Evolutionary conservation across 1,140 invertebrate species (phyloP).

Genomic region (Tribolium castaneum): DNA sequence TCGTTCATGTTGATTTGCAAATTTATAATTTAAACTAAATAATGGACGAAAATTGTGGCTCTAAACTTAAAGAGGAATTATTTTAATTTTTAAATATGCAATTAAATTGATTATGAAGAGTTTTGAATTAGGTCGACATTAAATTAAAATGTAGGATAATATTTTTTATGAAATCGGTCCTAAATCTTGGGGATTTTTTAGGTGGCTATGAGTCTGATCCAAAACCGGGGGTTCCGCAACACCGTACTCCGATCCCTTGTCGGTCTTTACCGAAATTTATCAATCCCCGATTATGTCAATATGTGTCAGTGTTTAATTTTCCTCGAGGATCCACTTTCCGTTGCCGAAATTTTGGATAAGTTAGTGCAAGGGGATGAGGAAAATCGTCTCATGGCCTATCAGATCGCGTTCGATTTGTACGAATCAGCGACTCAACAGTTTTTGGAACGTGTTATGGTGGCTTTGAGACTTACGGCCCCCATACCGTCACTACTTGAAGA

Average conservation of each 20-base stretch:
- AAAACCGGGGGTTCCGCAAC: slow-evolving; percentile 92
- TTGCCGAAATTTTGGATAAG: slow-evolving; percentile 92
- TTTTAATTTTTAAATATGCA: too few species aligned
- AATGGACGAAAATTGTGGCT: too few species aligned
- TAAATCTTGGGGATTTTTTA: slow-evolving; percentile 62
- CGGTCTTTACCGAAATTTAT: slow-evolving; percentile 85
- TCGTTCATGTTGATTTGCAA: too few species aligned
- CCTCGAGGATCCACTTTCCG: slow-evolving; percentile 90
- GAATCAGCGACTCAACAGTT: slow-evolving; percentile 99
- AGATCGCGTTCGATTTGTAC: slow-evolving; percentile 99
- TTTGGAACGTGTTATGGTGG: slow-evolving; percentile 87
- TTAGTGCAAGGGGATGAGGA: slow-evolving; percentile 83
- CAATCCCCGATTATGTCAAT: slow-evolving; percentile 93
- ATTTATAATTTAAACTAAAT: too few species aligned
- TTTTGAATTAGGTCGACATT: too few species aligned
- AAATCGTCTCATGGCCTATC: slow-evolving; percentile 92
- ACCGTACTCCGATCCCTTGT: slow-evolving; percentile 90
- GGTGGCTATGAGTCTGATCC: slow-evolving; percentile 95
- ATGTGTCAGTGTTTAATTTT: slow-evolving; percentile 98
- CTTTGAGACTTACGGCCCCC: slow-evolving; percentile 84
- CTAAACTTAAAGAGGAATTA: too few species aligned
- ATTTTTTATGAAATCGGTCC: too few species aligned
- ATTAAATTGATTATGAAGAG: too few species aligned
- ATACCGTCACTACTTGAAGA: slow-evolving; percentile 81
- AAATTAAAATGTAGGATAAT: too few species aligned